A percentile compares a stretch with the other conserved stretches of the same genome.
Evolutionary conservation across 64 coral and sea anemone species (phyloP).

Genomic region (Catalaphyllia jardinei): DNA sequence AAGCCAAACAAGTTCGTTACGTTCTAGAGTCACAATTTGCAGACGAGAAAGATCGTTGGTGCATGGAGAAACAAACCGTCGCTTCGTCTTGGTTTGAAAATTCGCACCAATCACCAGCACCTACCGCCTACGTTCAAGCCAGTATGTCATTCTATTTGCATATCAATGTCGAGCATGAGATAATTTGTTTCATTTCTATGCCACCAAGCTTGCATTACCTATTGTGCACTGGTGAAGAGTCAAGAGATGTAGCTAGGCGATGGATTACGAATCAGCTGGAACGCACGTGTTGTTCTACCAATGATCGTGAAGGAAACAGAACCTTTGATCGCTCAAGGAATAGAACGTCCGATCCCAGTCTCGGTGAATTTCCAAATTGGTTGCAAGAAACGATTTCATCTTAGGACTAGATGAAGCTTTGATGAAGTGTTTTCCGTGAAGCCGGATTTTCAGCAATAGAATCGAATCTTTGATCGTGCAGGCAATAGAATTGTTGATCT

Average conservation of each 20-base stretch:
- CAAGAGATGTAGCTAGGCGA: conserved; percentile 5
- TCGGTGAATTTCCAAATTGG: background rate
- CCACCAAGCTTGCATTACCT: background rate
- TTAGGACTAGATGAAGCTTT: background rate
- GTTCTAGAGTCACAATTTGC: background rate
- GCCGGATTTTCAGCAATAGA: background rate
- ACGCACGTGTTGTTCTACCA: conserved; percentile 35
- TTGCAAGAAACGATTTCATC: background rate
- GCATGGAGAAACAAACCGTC: background rate
- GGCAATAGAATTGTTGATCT: background rate
- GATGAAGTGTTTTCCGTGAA: no score
- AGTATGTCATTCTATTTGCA: background rate
- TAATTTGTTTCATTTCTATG: conserved; percentile 16
- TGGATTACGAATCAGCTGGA: conserved; percentile 16
- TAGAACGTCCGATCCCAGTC: background rate
- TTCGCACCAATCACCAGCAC: background rate
- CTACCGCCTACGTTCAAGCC: background rate
- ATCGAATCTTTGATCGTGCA: background rate
- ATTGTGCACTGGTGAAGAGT: background rate
- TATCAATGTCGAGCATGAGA: background rate
- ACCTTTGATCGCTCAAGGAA: conserved; percentile 10
- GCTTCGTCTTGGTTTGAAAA: background rate
- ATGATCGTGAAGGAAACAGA: background rate
- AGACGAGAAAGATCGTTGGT: background rate
- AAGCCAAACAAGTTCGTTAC: conserved; percentile 45